Conservation (phyloP, 2,888 invertebrate genomes). For the Trilocha varians region DNA sequence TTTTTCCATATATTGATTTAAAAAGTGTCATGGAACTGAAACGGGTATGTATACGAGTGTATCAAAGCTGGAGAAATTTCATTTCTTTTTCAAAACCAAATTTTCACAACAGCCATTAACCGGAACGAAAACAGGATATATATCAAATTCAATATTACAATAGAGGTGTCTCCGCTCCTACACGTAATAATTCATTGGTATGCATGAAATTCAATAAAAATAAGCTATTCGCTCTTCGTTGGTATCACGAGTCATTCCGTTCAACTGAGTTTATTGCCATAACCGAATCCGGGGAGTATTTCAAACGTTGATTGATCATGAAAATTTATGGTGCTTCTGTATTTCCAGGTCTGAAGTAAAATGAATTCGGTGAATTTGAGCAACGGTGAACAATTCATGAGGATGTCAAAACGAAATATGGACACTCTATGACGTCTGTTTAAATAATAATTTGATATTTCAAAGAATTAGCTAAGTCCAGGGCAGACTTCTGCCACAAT, state of each 20-base stretch:
- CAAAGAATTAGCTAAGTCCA: too few relatives aligned
- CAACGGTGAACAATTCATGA: not conserved
- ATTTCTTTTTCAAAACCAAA: too few relatives aligned
- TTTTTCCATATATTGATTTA: too few relatives aligned
- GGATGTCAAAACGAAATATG: not conserved
- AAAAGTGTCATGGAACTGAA: too few relatives aligned
- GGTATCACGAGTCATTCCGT: not conserved
- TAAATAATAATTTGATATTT: too few relatives aligned
- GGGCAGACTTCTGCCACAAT: too few relatives aligned
- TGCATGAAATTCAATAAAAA: not conserved
- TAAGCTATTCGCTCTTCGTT: not conserved
- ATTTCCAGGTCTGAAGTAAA: not conserved
- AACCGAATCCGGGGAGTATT: not conserved
- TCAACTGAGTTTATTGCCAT: conserved; percentile 1
- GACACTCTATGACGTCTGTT: too few relatives aligned
- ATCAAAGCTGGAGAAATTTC: too few relatives aligned
- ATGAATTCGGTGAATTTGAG: not conserved
- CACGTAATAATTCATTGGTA: not conserved
- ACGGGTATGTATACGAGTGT: too few relatives aligned
- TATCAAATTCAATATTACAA: not conserved
- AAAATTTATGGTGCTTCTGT: conserved; percentile 1
- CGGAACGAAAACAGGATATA: too few relatives aligned
- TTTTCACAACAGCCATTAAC: too few relatives aligned
- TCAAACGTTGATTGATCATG: not conserved
- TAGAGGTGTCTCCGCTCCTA: not conserved